Conservation (phyloP, 2,888 invertebrate genomes). For the Chorisops tibialis region DNA sequence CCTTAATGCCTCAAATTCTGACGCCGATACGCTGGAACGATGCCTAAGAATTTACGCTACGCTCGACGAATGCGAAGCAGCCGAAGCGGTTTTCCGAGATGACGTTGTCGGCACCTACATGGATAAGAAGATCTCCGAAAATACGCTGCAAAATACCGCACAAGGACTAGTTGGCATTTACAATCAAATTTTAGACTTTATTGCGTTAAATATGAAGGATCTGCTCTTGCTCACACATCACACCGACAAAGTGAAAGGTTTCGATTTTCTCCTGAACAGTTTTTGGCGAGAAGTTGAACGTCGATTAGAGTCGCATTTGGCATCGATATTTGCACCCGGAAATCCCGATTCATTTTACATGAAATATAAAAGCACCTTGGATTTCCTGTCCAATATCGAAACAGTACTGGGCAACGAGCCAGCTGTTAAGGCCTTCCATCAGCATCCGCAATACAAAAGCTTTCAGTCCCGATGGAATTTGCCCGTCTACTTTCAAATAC, state of each 20-base stretch:
- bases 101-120: slow-evolving; percentile 67
- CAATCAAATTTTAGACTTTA: slow-evolving; percentile 65
- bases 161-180: slow-evolving; percentile 70
- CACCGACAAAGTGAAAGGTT: slow-evolving; percentile 57
- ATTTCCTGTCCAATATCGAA: slow-evolving; percentile 71
- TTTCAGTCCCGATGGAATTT: slow-evolving; percentile 89
- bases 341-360: slow-evolving; percentile 84
- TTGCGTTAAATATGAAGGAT: slow-evolving; percentile 65
- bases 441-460: slow-evolving; percentile 68
- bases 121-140: slow-evolving; percentile 68
- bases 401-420: slow-evolving; percentile 58
- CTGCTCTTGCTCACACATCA: slow-evolving; percentile 55
- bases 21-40: slow-evolving; percentile 54
- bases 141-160: slow-evolving; percentile 59
- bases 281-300: slow-evolving; percentile 85
- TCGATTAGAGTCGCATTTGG: slow-evolving; percentile 73
- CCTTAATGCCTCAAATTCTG: slow-evolving; percentile 46
- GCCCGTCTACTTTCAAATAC: slow-evolving; percentile 89
- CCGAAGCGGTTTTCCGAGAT: slow-evolving; percentile 67
- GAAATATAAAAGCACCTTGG: slow-evolving; percentile 74
- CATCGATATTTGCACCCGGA: slow-evolving; percentile 86
- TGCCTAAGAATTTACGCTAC: slow-evolving; percentile 49
- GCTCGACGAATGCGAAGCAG: slow-evolving; percentile 58
- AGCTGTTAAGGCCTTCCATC: slow-evolving; percentile 58
- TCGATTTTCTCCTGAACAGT: slow-evolving; percentile 78